phyloP scores from a whole-genome alignment of 2,113 vertebrate species.

The Canis aureus region DNA sequence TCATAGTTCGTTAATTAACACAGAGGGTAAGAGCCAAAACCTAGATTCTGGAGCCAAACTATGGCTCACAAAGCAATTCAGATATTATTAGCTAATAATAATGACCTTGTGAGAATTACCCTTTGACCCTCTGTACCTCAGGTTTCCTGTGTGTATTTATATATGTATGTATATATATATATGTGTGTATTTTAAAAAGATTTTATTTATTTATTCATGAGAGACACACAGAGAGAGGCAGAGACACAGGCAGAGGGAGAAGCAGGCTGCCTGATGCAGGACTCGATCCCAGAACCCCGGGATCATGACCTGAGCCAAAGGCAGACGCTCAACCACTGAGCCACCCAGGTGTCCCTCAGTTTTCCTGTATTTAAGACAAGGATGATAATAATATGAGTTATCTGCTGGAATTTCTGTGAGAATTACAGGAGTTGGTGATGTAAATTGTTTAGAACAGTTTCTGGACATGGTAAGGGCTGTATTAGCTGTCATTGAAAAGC shows the following conservation, averaged over 20 bases:
- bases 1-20: not conserved
- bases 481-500: slow-evolving; percentile 13
- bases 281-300: too few relatives aligned
- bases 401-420: not conserved
- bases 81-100: not conserved
- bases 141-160: not conserved
- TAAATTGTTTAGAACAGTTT: slow-evolving; percentile 33
- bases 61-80: slow-evolving; percentile 15
- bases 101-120: not conserved
- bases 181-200: too few relatives aligned
- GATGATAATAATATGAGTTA: not conserved
- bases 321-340: too few relatives aligned
- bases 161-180: too few relatives aligned
- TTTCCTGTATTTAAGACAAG: not conserved
- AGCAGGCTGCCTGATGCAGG: too few relatives aligned
- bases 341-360: not conserved
- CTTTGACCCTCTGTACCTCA: not conserved
- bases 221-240: too few relatives aligned
- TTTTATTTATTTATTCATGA: too few relatives aligned
- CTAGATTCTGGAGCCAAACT: not conserved
- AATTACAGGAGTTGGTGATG: not conserved
- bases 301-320: too few relatives aligned
- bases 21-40: not conserved
- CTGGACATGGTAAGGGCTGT: not conserved
- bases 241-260: too few relatives aligned